Base-by-base conservation (phyloP, 2,888 invertebrate genomes). In the Epistrophe grossulariae region DNA sequence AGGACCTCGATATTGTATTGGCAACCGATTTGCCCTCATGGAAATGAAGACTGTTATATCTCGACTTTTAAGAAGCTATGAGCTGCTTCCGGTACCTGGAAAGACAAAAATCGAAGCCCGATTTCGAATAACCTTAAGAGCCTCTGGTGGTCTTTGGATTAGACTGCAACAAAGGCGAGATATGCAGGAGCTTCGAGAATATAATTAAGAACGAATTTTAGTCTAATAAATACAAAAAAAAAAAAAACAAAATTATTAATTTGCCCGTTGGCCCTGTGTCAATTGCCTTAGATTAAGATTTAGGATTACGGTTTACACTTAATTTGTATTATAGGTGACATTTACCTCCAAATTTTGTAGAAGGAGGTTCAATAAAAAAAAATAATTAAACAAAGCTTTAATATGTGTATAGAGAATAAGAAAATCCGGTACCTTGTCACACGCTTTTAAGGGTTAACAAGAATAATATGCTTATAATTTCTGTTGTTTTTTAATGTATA, bases 31-130 rank as follows among this genome's bases (percentile, higher is more conserved):
- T 89, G 94, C 95, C 4, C 93, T 94, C 78, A 90, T 95, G 89
- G 95, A 95, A 91, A 94, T 95, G 90, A 95, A 95, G 91, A 94
- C 94, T 1, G 91, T 95, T 35, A 91, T 95, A 35, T 94, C 94
- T 17, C 91, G 93, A 17, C 89, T 95, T 40, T 89, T 95, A 43
- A 91, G 94, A 17, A 93, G 93, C 83, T 95, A 93, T 89, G 91
- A 93, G 8, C 82, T 95, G 38, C 88, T 91, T 10, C 92, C 94
- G 1, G 93, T 93, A n/a, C 91, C 93, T 7, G 94, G 94, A 2
- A 93, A 93, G 88, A 93, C 94, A 71, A 91, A 93, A 66, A 90
- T 94, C 17, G 91, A 91, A 60, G 92, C 94, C 2, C 92, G 92
- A 10, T 95, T 94, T 89, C 93, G 94, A 71, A 93, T 94, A 55